These are phyloP conservation scores for Saiga tatarica DNA, from an alignment of 2,113 vertebrate genomes.

Conservation along the genomic window DNA sequence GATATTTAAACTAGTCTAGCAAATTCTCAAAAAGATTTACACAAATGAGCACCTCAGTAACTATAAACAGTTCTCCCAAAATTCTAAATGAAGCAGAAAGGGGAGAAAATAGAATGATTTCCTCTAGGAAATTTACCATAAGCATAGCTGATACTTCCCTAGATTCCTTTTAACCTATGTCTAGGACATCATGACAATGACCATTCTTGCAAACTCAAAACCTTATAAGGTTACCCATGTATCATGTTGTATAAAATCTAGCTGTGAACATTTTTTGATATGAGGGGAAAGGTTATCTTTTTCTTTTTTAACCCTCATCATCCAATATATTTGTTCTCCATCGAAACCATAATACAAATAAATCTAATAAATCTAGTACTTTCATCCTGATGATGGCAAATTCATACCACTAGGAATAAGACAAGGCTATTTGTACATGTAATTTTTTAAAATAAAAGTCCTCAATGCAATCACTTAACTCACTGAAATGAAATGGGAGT, in stretches of 20 bases:
- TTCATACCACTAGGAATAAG: not conserved
- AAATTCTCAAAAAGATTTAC: slow-evolving; percentile 49
- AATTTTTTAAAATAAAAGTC: not conserved
- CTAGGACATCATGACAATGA: not conserved
- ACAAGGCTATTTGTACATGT: not conserved
- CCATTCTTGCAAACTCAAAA: slow-evolving; percentile 15
- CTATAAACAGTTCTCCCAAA: not conserved
- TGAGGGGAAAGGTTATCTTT: not conserved
- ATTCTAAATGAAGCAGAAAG: slow-evolving; percentile 31
- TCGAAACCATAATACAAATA: slow-evolving; percentile 22
- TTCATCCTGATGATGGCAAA: not conserved
- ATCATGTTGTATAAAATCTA: not conserved
- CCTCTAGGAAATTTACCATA: not conserved
- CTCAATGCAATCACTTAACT: not conserved
- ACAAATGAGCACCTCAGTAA: not conserved
- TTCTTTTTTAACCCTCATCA: not conserved
- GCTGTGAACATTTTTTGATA: not conserved
- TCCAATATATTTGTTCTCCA: not conserved
- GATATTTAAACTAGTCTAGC: not conserved
- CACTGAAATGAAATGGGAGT: not conserved
- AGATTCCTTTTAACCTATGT: not conserved
- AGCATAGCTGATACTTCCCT: not conserved
- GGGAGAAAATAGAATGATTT: not conserved
- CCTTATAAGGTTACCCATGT: not conserved
- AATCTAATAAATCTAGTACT: not conserved